A percentile compares a stretch with the other conserved stretches of the same genome.
Conservation (phyloP, 2,797 vertebrate species). For the Spondyliosoma cantharus region DNA sequence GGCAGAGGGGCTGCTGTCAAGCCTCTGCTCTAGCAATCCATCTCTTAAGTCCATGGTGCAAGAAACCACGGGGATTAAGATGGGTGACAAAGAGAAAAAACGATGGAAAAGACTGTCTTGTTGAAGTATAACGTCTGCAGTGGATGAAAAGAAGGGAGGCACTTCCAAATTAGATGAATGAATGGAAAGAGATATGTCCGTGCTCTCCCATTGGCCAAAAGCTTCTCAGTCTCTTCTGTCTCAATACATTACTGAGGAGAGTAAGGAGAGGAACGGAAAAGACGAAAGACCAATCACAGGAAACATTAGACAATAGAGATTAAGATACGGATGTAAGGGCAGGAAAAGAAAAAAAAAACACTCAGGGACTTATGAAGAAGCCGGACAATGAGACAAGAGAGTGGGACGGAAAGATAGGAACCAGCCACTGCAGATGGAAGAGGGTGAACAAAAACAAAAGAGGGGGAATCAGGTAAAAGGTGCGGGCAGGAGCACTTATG, state of each 20-base stretch:
- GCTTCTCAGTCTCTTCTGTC: constrained; percentile 14
- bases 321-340: constrained; percentile 24
- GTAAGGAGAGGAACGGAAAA: constrained; percentile 6
- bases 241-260: constrained; percentile 22
- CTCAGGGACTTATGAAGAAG: constrained; percentile 9
- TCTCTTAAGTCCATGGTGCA: constrained; percentile 52
- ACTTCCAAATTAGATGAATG: constrained; percentile 1
- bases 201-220: constrained; percentile 3
- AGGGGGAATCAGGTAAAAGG: constrained; percentile 57
- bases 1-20: constrained; percentile 56
- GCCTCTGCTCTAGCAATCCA: constrained; percentile 31
- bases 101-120: constrained; percentile 20
- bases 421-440: not conserved
- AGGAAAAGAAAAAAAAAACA: constrained; percentile 43
- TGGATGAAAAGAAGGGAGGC: not conserved
- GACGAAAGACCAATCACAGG: constrained; percentile 41
- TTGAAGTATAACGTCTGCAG: constrained; percentile 17
- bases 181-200: not conserved
- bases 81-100: not conserved
- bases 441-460: constrained; percentile 24
- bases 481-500: constrained; percentile 69
- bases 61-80: constrained; percentile 14
- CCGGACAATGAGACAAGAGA: constrained; percentile 9
- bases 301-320: constrained; percentile 39
- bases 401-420: constrained; percentile 9